These are phyloP conservation scores for Rhagoletis zephyria DNA, from an alignment of 1,140 invertebrate species.

Conservation along the genomic window DNA sequence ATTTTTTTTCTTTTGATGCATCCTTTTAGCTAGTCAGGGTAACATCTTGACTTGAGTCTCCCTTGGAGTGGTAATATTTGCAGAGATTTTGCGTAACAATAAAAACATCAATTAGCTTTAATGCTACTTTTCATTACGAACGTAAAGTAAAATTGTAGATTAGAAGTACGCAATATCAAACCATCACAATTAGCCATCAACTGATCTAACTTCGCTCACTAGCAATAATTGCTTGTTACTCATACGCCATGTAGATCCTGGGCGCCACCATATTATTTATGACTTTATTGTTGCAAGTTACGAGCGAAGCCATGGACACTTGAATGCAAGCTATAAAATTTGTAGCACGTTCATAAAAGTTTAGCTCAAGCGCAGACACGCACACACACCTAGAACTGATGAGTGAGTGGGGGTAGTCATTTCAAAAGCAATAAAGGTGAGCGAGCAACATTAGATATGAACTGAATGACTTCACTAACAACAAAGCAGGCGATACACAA, in stretches of 20 bases:
- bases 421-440: slow-evolving; percentile 37
- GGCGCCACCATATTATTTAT: too few species aligned
- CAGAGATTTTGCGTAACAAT: too few species aligned
- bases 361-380: neutral
- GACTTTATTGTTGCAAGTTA: neutral
- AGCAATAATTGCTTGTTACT: neutral
- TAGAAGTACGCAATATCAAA: too few species aligned
- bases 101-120: too few species aligned
- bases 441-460: slow-evolving; percentile 30
- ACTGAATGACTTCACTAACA: slow-evolving; percentile 30
- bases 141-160: too few species aligned
- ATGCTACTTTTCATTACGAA: too few species aligned
- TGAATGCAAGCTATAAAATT: neutral
- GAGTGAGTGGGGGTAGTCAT: neutral
- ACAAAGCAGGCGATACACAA: neutral
- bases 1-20: neutral
- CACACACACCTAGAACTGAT: neutral
- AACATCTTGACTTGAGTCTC: too few species aligned
- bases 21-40: too few species aligned
- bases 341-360: neutral
- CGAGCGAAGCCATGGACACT: neutral
- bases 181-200: neutral
- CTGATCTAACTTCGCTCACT: neutral
- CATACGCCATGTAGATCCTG: neutral
- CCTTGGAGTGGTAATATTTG: too few species aligned